Evolutionary conservation across 2,113 vertebrate species (phyloP).

Genomic region (Anolis carolinensis): DNA sequence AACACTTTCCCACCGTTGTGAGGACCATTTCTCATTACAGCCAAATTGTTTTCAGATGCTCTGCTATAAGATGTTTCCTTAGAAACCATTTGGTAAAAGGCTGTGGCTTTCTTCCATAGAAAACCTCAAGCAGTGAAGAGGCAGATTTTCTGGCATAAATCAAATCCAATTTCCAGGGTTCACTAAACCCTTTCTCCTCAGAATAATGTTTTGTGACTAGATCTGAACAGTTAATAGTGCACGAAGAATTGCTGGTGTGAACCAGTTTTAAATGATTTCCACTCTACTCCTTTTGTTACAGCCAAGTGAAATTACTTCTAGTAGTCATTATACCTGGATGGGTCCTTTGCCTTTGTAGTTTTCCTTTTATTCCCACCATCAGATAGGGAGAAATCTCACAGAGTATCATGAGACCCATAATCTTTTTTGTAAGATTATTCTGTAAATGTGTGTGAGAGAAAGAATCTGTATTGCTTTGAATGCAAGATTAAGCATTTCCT

Average conservation of each 20-base stretch:
- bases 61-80: conserved; percentile 84
- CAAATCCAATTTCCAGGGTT: conserved; percentile 90
- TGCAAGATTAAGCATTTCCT: not conserved
- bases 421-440: not conserved
- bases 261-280: conserved; percentile 77
- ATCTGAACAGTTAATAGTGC: conserved; percentile 81
- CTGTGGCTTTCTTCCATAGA: conserved; percentile 83
- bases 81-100: conserved; percentile 85
- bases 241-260: conserved; percentile 80
- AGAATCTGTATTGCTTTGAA: not conserved
- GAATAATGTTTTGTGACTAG: conserved; percentile 83
- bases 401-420: not conserved
- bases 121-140: conserved; percentile 85
- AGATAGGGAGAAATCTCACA: conserved; percentile 29
- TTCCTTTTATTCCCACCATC: not conserved
- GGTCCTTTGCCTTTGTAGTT: conserved; percentile 42
- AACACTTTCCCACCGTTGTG: conserved; percentile 86
- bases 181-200: conserved; percentile 86
- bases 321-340: conserved; percentile 54
- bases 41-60: conserved; percentile 90
- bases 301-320: conserved; percentile 65
- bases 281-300: conserved; percentile 66
- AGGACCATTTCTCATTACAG: conserved; percentile 90
- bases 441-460: not conserved
- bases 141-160: conserved; percentile 87